Evolutionary conservation across 2,888 invertebrate genomes (phyloP), one percentile per base, ranked within the genome.

Genomic region (Liposcelis brunnea): DNA sequence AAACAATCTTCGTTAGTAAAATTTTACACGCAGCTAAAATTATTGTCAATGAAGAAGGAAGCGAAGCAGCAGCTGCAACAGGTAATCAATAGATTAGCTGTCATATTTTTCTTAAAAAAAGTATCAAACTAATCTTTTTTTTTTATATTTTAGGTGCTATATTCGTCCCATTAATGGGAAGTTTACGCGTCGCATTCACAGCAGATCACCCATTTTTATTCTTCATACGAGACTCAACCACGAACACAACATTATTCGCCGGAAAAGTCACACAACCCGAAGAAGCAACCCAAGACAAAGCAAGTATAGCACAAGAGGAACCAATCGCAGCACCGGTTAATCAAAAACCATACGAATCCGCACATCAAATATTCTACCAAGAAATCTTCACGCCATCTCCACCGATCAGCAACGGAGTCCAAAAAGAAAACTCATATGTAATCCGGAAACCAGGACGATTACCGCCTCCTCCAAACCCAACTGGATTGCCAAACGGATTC

Each of bases 11-110:
- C n/a, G 63, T 79, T 3, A 70, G 66, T 52, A 70, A 65, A 46
- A 61, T 80, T 10, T 56, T 71, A 38, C 80, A 80, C 54, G 74
- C 73, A 54, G 74, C 77, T 0, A 69, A 68, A 54, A 69, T 80
- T 56, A 66, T 73, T 37, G 73, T 80, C 0, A 73, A 74, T 48
- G 80, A 80, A 58, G 59, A 64, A 14, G 80, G 80, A 37, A 77
- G 78, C 0, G 61, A 69, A 4, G 80, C 79, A 1, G 72, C 76
- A 2, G 77, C 77, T 8, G 70, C 68, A 1, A 70, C 75, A 38
- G 61, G 67, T 66, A 56, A 52, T 36, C 42, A 42, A 31, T 47
- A 31, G 31, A 16, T 18, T 37, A 18, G 19, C n/a, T 44, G 15
- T 26, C 26, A 43, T n/a, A 1, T n/a, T 18, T 18, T 33, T 4